Percentiles rank a stretch among this genome's conserved stretches.
phyloP scores from a whole-genome alignment of 2,797 vertebrate genomes.

The Lacerta viridis region DNA sequence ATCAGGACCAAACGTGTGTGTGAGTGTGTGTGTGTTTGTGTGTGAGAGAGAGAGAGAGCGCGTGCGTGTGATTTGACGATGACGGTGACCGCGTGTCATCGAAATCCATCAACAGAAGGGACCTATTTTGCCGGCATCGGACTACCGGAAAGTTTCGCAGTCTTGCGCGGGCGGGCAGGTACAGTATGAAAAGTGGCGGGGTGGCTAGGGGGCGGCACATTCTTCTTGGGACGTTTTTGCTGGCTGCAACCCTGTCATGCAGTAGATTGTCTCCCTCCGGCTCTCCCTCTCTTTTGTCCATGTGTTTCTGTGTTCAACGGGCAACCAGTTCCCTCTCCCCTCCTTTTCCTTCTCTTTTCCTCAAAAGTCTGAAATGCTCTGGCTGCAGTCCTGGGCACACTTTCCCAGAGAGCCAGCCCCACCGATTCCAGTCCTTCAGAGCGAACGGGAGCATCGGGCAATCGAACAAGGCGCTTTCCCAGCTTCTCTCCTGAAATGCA shows the following conservation, averaged over 20 bases:
- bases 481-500: not conserved
- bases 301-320: rapidly evolving
- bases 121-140: too few relatives aligned
- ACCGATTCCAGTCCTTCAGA: too few relatives aligned
- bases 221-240: too few relatives aligned
- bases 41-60: too few relatives aligned
- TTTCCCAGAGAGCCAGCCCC: too few relatives aligned
- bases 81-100: not conserved
- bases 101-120: not conserved
- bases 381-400: too few relatives aligned
- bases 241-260: not conserved
- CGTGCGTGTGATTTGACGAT: too few relatives aligned
- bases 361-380: too few relatives aligned
- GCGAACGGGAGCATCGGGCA: too few relatives aligned
- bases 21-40: too few relatives aligned
- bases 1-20: not conserved
- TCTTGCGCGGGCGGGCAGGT: not conserved
- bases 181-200: not conserved
- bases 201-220: rapidly evolving
- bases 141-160: not conserved
- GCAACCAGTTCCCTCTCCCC: not conserved
- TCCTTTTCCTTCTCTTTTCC: too few relatives aligned
- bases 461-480: too few relatives aligned
- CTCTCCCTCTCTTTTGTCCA: not conserved
- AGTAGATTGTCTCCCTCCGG: not conserved